A percentile compares a stretch with the other conserved stretches of the same genome.
Evolutionary conservation across 2,888 invertebrate species (phyloP).

Genomic region (Oasisia sp.): DNA sequence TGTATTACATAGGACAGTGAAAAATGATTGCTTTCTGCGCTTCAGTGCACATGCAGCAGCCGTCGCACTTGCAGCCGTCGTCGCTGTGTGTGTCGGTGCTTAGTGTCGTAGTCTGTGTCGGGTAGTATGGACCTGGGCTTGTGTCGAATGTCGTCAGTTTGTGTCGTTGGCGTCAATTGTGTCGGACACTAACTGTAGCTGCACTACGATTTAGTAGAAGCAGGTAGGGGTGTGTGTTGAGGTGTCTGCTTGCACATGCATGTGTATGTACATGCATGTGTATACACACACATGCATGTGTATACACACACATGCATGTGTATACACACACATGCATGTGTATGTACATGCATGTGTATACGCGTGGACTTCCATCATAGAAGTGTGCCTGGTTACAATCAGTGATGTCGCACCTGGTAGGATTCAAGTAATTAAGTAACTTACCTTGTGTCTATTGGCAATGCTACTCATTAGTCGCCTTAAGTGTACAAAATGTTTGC

Average conservation of each 20-base stretch:
- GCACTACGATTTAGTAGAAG: background rate
- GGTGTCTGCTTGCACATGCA: no score
- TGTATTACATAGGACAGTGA: slow-evolving; percentile 11
- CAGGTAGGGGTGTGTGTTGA: background rate
- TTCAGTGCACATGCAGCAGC: background rate
- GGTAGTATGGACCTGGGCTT: background rate
- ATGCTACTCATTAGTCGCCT: background rate
- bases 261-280: background rate
- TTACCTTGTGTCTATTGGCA: background rate
- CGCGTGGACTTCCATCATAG: no score
- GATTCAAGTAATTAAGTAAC: background rate
- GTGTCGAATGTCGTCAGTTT: background rate
- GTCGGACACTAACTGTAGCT: no score
- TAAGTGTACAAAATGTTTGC: background rate
- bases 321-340: no score
- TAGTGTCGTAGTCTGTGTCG: background rate
- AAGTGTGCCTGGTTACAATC: background rate
- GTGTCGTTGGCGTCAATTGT: background rate
- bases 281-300: background rate
- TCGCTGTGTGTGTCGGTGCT: background rate
- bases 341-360: no score
- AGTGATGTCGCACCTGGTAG: background rate
- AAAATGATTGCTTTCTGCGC: slow-evolving; percentile 13
- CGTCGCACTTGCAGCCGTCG: background rate
- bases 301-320: background rate